Evolutionary conservation across 1,140 invertebrate genomes (phyloP), one percentile per base, ranked within the genome.

Genomic region (Danaus melanippus): DNA sequence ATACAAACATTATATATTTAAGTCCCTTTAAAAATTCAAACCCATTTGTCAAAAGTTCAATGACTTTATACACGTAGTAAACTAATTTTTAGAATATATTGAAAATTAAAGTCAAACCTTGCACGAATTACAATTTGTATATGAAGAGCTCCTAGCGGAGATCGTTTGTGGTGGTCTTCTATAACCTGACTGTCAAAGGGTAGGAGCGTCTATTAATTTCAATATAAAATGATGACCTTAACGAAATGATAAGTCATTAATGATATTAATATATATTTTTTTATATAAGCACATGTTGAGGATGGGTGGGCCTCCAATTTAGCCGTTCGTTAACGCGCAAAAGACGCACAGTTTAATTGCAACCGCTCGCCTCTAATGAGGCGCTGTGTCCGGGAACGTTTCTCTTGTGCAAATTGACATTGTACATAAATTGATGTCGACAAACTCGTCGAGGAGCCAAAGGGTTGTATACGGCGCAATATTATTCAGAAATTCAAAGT

Each of bases 301-400:
- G 71, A 69, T 67, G 66, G 70, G 66, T 65, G 69, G 58, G 64
- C 56, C 67, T 74, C 70, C 76, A 81, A 81, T 84, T 84, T 82
- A 70, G 69, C 59, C 67, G 72, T 74, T 82, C 78, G 79, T 84
- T 82, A 81, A 73, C 62, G 71, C 71, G 79, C 77, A 84, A 84
- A 79, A 82, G 81, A 84, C 81, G 76, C 74, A 63, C 69, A 65
- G 63, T 76, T 81, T 84, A 84, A 84, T 84, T 84, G 80, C 77
- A 72, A 74, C 80, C 76, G 74, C 71, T 70, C 68, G 73, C 76
- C 77, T 72, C 77, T 84, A 84, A 84, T 79, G 81, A 84, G 79
- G 73, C 70, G 66, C 75, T 73, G 73, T 74, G 74, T 75, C 71
- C 71, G 67, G 56, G 63, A 65, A 64, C 72, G 73, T 60, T 69